Percentiles rank a stretch among this genome's conserved stretches.
Conservation (phyloP, 2,888 invertebrate species). For the Trachelus iudaicus region DNA sequence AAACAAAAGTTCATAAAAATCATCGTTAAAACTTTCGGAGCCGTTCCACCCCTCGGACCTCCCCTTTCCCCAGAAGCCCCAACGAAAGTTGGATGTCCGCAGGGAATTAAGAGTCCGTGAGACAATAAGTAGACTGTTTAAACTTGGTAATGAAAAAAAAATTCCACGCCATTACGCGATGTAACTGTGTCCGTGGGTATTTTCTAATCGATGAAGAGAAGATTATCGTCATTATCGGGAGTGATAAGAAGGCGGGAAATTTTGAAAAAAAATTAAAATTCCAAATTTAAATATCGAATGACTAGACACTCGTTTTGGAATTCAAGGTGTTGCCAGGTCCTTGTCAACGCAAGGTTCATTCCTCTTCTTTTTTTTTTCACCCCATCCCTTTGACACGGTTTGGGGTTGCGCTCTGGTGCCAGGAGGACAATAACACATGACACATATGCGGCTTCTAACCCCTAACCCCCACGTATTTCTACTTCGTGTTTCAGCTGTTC, state of each 20-base stretch:
- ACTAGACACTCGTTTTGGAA: background rate
- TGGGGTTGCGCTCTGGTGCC: constrained; percentile 18
- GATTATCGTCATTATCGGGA: background rate
- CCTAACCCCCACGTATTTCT: constrained; percentile 17
- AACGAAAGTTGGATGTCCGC: constrained; percentile 15
- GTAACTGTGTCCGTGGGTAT: background rate
- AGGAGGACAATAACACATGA: constrained; percentile 24
- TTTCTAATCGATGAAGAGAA: background rate
- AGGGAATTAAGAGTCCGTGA: constrained; percentile 16
- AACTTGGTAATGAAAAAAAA: background rate
- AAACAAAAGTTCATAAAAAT: constrained; percentile 25
- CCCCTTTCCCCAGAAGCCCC: background rate
- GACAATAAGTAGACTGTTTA: background rate
- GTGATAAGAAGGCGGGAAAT: background rate
- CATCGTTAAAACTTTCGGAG: constrained; percentile 22
- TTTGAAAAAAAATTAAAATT: background rate
- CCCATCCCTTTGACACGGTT: constrained; percentile 3
- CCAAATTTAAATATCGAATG: background rate
- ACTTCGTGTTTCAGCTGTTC: constrained; percentile 5
- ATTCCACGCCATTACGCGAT: background rate
- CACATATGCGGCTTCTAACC: constrained; percentile 22
- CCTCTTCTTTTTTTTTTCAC: constrained; percentile 5
- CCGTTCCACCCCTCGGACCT: background rate
- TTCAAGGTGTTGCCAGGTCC: constrained; percentile 4
- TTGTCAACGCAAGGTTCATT: constrained; percentile 14